Base-by-base conservation (phyloP, 2,113 vertebrate genomes). In the Glaucidium brasilianum region DNA sequence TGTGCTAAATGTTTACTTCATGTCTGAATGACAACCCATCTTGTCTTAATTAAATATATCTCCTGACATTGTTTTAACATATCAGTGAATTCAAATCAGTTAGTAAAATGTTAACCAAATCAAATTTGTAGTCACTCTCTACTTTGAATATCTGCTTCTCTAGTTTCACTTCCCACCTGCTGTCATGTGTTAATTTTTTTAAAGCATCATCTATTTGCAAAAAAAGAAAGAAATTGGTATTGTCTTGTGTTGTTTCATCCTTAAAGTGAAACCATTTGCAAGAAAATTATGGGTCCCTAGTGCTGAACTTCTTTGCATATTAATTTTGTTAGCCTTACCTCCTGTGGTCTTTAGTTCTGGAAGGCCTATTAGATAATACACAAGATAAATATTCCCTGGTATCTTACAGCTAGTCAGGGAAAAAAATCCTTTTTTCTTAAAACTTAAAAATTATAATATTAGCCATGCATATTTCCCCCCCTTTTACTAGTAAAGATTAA, bases 281-380 rank as follows among this genome's bases (percentile, higher is more conserved):
- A 98, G 98, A 99, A 99, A 99, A 99, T 99, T 98, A 99, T 98
- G 98, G 98, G 99, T 99, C 99, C 99, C 98, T 97, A 98, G 98
- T 99, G 99, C 97, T 98, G 98, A 98, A 98, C 98, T 98, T 98
- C 98, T 99, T 99, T 99, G 99, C 99, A 99, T 99, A 99, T 99
- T 99, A 99, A 99, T 99, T 99, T 99, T 99, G 99, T 99, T 99
- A 99, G 99, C 98, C 98, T 99, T 99, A 98, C 99, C 99, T 99
- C 99, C 99, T 98, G 98, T 97, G 98, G 99, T 98, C 99, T 98
- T 98, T 92, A 98, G 98, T 98, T 99, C 98, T 98, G 98, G 97
- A 98, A 98, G 98, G 98, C 98, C 99, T 99, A 99, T 99, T 98
- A 98, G 98, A 98, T 99, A 99, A 98, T 98, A 94, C 97, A 98